These are phyloP conservation scores for Calliscelio sp. DNA, from an alignment of 2,888 invertebrate genomes.

Conservation along the genomic window DNA sequence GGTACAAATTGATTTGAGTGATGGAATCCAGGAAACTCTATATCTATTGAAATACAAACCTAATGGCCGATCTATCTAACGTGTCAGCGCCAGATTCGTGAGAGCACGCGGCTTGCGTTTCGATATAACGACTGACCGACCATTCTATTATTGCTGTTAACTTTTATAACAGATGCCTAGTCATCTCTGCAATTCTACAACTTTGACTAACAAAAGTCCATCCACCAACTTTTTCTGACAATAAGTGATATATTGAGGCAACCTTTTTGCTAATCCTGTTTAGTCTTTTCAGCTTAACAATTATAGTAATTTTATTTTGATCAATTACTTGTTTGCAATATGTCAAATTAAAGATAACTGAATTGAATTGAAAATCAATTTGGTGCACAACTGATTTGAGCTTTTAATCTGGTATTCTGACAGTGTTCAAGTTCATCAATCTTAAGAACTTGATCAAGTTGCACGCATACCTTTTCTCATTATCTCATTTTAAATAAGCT, in stretches of 20 bases:
- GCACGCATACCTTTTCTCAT: slow-evolving; percentile 43
- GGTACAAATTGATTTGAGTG: slow-evolving; percentile 85
- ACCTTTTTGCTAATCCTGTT: too few relatives aligned
- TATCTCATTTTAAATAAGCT: slow-evolving; percentile 78
- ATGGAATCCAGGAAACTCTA: slow-evolving; percentile 84
- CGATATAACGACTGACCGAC: slow-evolving; percentile 65
- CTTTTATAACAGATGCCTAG: slow-evolving; percentile 51
- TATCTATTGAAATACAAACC: slow-evolving; percentile 83
- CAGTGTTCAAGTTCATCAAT: too few relatives aligned
- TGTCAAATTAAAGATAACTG: too few relatives aligned
- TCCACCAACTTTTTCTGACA: slow-evolving; percentile 18
- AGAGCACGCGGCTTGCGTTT: slow-evolving; percentile 65
- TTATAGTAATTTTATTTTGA: too few relatives aligned
- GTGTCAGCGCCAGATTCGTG: slow-evolving; percentile 82
- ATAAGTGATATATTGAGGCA: slow-evolving; percentile 21
- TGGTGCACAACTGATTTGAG: too few relatives aligned
- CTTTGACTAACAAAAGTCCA: slow-evolving; percentile 42
- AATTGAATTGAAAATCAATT: too few relatives aligned
- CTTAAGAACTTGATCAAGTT: slow-evolving; percentile 45
- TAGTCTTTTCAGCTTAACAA: too few relatives aligned
- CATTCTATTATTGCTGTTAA: slow-evolving; percentile 65
- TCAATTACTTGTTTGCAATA: too few relatives aligned
- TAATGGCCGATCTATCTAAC: slow-evolving; percentile 85
- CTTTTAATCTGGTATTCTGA: too few relatives aligned
- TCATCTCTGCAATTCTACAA: slow-evolving; percentile 30